These are phyloP conservation scores for Galeopsomyia nigrocyanea DNA, from an alignment of 2,888 invertebrate genomes.

Conservation along the genomic window DNA sequence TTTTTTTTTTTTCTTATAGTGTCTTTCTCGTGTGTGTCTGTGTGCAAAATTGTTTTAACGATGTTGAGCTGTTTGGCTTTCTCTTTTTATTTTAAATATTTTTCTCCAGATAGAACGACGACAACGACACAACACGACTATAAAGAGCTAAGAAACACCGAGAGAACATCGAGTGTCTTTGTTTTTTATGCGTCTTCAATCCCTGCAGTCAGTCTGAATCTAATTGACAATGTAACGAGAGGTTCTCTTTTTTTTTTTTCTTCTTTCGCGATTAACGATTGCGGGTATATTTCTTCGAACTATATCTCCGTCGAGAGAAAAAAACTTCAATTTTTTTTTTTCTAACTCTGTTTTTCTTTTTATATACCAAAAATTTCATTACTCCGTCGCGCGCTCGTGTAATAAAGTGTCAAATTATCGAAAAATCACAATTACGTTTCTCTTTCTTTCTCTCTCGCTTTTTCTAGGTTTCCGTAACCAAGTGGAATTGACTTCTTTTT, in stretches of 20 bases:
- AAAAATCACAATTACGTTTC: slow-evolving; percentile 38
- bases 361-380: slow-evolving; percentile 33
- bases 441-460: not conserved
- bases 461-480: slow-evolving; percentile 14
- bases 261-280: slow-evolving; percentile 46
- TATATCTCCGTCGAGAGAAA: slow-evolving; percentile 33
- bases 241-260: slow-evolving; percentile 53
- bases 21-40: slow-evolving; percentile 18
- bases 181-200: slow-evolving; percentile 60
- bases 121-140: slow-evolving; percentile 42
- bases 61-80: not conserved
- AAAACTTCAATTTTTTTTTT: slow-evolving; percentile 20
- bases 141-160: slow-evolving; percentile 43
- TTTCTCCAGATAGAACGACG: slow-evolving; percentile 41
- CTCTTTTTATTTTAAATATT: slow-evolving; percentile 6
- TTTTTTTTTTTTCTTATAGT: slow-evolving; percentile 22
- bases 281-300: slow-evolving; percentile 38
- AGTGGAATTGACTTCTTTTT: slow-evolving; percentile 35
- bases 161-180: slow-evolving; percentile 59
- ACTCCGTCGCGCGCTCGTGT: slow-evolving; percentile 22
- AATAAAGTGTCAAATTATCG: slow-evolving; percentile 11
- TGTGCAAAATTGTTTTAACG: not conserved
- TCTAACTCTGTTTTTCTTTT: slow-evolving; percentile 13
- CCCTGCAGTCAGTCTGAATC: slow-evolving; percentile 69
- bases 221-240: slow-evolving; percentile 68